Percentiles rank a stretch among this genome's conserved stretches.
These are phyloP conservation scores for Diarsia dahlii DNA, from an alignment of 2,888 invertebrate species.

Conservation along the genomic window DNA sequence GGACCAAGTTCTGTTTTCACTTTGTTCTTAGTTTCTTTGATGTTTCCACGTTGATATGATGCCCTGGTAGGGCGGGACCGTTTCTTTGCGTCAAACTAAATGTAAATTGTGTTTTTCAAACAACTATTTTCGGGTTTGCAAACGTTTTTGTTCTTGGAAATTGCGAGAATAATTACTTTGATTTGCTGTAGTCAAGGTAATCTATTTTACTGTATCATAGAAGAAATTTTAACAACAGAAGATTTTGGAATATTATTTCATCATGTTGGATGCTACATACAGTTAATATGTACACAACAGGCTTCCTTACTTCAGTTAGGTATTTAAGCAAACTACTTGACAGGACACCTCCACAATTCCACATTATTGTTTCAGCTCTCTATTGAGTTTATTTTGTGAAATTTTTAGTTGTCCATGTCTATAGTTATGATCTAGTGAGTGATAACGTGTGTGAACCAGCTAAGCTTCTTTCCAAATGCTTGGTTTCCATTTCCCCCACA, in stretches of 20 bases:
- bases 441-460: not conserved
- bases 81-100: conserved; percentile 66
- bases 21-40: conserved; percentile 89
- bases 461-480: not conserved
- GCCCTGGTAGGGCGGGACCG: conserved; percentile 78
- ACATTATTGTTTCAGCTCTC: not conserved
- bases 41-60: conserved; percentile 82
- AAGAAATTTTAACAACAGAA: not conserved
- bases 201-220: conserved; percentile 2
- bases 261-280: not conserved
- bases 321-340: not conserved
- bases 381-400: not conserved
- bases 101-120: conserved; percentile 56
- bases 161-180: conserved; percentile 13
- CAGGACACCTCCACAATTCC: too few relatives aligned
- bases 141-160: conserved; percentile 46
- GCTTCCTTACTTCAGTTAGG: not conserved
- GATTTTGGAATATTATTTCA: not conserved
- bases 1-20: conserved; percentile 84
- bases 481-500: not conserved
- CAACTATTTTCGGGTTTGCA: conserved; percentile 51
- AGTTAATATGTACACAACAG: not conserved
- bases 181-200: not conserved
- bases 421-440: not conserved
- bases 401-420: not conserved